phyloP scores from a whole-genome alignment of 1,140 invertebrate genomes.

The Lasioglossum baleicum region DNA sequence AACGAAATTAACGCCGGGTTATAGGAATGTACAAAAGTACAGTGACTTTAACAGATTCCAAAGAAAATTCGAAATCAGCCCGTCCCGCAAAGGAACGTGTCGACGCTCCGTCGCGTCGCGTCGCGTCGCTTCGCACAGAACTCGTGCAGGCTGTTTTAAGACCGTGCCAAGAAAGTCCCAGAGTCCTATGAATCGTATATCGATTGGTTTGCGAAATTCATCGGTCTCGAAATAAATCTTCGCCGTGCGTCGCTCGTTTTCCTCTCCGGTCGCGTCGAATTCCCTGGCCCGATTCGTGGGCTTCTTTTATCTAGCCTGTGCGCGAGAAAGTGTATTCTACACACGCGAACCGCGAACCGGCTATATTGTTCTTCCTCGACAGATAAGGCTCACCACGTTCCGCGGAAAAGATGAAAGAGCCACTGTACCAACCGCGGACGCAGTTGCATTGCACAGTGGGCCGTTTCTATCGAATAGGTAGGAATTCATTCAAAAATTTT shows the following conservation, averaged over 20 bases:
- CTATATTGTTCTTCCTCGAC: conserved; percentile 44
- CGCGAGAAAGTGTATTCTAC: neutral
- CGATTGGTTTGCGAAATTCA: neutral
- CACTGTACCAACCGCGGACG: conserved; percentile 18
- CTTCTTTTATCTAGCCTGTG: neutral
- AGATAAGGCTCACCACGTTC: conserved; percentile 46
- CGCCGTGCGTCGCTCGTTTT: neutral
- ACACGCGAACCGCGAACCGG: neutral
- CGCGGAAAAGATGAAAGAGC: conserved; percentile 38
- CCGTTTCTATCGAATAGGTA: no score
- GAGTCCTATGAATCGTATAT: neutral
- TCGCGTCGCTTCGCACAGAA: no score
- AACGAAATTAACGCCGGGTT: conserved; percentile 35
- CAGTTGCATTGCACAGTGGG: conserved; percentile 13
- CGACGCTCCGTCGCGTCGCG: no score
- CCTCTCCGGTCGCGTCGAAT: neutral
- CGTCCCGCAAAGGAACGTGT: no score
- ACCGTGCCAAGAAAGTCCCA: neutral
- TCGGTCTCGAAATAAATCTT: neutral
- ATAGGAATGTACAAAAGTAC: no score
- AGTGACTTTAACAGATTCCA: no score
- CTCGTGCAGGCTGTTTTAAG: neutral
- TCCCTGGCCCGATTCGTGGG: neutral
- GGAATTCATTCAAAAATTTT: no score
- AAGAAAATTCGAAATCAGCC: no score